Evolutionary conservation across 2,888 invertebrate genomes (phyloP), one percentile per base, ranked within the genome.

Genomic region (Biston betularia): DNA sequence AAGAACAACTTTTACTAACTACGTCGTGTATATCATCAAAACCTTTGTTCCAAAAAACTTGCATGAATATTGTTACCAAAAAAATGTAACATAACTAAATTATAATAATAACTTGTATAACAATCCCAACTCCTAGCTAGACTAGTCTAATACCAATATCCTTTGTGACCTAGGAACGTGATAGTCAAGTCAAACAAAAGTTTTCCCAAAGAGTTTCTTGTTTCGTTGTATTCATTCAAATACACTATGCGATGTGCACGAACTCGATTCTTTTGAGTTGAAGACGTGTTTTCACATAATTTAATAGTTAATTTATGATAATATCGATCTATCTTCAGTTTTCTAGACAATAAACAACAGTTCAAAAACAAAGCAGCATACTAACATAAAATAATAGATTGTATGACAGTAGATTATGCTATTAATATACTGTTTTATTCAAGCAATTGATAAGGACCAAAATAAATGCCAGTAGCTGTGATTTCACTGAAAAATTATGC

Each of bases 141-240:
- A 42, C 55, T 50, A 59, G 59, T 14, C 52, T 61, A 45, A 35
- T 44, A 53, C 38, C 53, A 53, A 52, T 52, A 60, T 52, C 38
- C 53, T 61, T 35, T 61, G 53, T 45, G 60, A 61, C 60, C 58
- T 49, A 49, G 40, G 58, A 33, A 49, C 58, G 58, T 58, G 58
- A 42, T 58, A 49, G 24, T 40, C 40, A 49, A 58, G 40, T 58
- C 58, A 40, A 58, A 58, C 42, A 49, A 58, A 58, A 49, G 42
- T 49, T 49, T 54, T 24, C 33, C 54, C 54, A 33, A 54, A 54
- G 54, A 54, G 33, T 42, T 54, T 35, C 52, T 5, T 48, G 33
- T 42, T 54, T 35, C 52, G 11, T 48, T 49, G 40, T 58, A 58
- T 58, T 49, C 58, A 49, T 40, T 58, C 49, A 50, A 49, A 49